Percentiles rank a stretch among this genome's conserved stretches.
phyloP scores from a whole-genome alignment of 2,888 invertebrate species.

The Saturnia pavonia region DNA sequence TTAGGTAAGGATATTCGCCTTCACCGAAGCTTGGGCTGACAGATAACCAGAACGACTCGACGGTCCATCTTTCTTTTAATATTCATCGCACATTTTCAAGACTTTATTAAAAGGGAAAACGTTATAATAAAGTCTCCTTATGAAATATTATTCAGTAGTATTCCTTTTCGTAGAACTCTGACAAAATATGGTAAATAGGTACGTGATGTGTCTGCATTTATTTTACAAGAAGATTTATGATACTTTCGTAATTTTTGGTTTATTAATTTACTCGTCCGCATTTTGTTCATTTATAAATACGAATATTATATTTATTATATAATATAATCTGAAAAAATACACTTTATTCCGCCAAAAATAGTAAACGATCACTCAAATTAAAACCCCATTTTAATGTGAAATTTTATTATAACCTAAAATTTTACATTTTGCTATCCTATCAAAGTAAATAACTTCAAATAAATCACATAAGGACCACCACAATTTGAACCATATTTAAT shows the following conservation, averaged over 20 bases:
- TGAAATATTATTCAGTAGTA: neutral
- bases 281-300: neutral
- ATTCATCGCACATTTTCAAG: constrained; percentile 3
- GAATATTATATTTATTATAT: neutral
- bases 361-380: too few species aligned
- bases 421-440: too few species aligned
- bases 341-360: too few species aligned
- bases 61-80: neutral
- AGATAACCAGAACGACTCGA: neutral
- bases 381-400: too few species aligned
- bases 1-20: neutral
- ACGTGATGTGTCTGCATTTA: constrained; percentile 11
- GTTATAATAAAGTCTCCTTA: constrained; percentile 1
- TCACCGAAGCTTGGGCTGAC: neutral
- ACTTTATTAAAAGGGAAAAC: constrained; percentile 7
- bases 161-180: neutral
- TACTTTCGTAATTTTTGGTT: neutral
- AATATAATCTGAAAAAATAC: too few species aligned
- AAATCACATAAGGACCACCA: too few species aligned
- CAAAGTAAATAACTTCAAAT: too few species aligned
- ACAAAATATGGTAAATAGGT: constrained; percentile 11
- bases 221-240: constrained; percentile 5
- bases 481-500: too few species aligned
- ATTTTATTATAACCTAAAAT: too few species aligned
- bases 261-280: neutral